Conservation (phyloP, 2,113 vertebrate genomes). For the Brachyistius frenatus region DNA sequence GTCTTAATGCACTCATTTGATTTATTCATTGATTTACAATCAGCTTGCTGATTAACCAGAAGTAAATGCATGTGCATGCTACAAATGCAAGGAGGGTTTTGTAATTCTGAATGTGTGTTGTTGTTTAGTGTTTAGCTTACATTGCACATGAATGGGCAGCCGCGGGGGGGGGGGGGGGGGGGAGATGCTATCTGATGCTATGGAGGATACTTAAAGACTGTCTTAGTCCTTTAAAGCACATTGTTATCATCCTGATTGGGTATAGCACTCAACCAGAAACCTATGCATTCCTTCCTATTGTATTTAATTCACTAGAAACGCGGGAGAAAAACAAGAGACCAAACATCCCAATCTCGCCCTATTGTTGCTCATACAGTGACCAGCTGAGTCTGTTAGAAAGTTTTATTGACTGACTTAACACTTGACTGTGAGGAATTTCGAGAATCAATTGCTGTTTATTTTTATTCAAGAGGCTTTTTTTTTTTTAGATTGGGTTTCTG, state of each 20-base stretch:
- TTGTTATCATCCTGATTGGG: conserved; percentile 83
- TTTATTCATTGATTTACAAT: conserved; percentile 60
- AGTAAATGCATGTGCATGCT: conserved; percentile 37
- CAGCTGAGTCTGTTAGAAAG: conserved; percentile 66
- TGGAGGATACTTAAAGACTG: conserved; percentile 79
- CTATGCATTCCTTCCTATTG: conserved; percentile 80
- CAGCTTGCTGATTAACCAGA: conserved; percentile 44
- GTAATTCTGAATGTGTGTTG: conserved; percentile 32
- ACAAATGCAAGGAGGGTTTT: conserved; percentile 48
- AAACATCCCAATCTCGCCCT: conserved; percentile 64
- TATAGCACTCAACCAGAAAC: conserved; percentile 80
- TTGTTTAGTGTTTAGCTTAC: conserved; percentile 61
- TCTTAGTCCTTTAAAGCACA: conserved; percentile 75
- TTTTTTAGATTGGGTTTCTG: conserved; percentile 35
- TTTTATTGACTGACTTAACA: conserved; percentile 70
- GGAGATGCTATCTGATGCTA: conserved; percentile 77
- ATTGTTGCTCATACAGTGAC: conserved; percentile 79
- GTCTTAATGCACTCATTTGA: conserved; percentile 10
- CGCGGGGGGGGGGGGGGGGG: conserved; percentile 52
- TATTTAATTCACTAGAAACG: conserved; percentile 71
- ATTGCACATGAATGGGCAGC: conserved; percentile 75
- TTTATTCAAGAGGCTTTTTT: conserved; percentile 50
- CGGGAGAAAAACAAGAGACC: conserved; percentile 73
- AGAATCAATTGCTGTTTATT: conserved; percentile 62
- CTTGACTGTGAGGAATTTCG: conserved; percentile 57